Conservation (phyloP, 2,797 vertebrate species). For the Chromobotia macracanthus region DNA sequence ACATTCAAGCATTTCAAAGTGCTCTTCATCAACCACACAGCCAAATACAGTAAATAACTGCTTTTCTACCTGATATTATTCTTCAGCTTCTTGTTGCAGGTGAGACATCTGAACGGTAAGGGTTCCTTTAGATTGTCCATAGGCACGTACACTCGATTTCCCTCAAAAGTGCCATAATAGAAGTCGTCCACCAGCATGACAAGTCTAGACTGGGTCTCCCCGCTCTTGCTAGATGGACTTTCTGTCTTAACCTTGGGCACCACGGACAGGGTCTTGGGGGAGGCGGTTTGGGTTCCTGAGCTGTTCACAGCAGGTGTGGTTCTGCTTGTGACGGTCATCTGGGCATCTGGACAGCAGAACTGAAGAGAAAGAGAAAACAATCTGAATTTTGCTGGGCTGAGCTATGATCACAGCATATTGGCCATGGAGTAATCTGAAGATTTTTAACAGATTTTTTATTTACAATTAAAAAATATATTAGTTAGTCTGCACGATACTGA, state of each 20-base stretch:
- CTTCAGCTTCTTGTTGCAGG: conserved; percentile 85
- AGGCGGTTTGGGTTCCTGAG: background rate
- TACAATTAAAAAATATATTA: too few species aligned
- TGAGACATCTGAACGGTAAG: conserved; percentile 83
- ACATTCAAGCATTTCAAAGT: too few species aligned
- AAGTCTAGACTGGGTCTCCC: conserved; percentile 75
- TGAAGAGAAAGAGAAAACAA: conserved; percentile 44
- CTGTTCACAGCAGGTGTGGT: conserved; percentile 52
- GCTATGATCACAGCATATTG: background rate
- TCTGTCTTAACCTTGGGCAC: conserved; percentile 57
- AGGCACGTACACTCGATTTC: conserved; percentile 71
- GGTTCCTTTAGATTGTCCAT: conserved; percentile 69
- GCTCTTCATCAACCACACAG: too few species aligned
- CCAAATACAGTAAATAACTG: background rate
- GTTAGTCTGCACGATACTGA: too few species aligned
- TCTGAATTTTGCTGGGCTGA: background rate
- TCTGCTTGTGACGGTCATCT: conserved; percentile 71
- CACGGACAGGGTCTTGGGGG: conserved; percentile 53
- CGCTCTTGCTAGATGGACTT: conserved; percentile 55
- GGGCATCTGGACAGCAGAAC: conserved; percentile 85
- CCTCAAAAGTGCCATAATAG: conserved; percentile 89
- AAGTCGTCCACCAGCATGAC: conserved; percentile 97
- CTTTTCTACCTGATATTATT: conserved; percentile 88
- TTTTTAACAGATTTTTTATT: too few species aligned
- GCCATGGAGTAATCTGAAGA: too few species aligned